phyloP scores from a whole-genome alignment of 2,888 invertebrate genomes.

The Anagyrus pseudococci region DNA sequence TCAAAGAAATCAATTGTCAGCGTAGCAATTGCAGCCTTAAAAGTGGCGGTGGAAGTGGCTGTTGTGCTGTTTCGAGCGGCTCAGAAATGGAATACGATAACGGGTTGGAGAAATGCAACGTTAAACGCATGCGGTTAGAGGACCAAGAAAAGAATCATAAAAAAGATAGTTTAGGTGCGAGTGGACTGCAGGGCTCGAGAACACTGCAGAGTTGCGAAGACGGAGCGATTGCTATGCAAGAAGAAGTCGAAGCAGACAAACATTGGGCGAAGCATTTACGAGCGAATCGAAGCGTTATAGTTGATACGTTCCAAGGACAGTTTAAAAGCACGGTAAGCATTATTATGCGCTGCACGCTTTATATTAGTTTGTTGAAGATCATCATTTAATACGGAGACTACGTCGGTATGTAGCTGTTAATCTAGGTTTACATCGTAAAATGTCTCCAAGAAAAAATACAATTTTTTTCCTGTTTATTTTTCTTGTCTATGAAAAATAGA shows the following conservation, averaged over 20 bases:
- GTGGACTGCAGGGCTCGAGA: slow-evolving; percentile 47
- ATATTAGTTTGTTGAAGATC: not conserved
- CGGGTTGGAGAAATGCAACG: slow-evolving; percentile 58
- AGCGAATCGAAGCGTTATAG: slow-evolving; percentile 68
- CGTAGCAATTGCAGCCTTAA: slow-evolving; percentile 51
- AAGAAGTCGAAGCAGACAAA: slow-evolving; percentile 63
- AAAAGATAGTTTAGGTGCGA: slow-evolving; percentile 47
- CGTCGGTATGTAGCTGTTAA: slow-evolving; percentile 38
- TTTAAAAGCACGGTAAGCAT: slow-evolving; percentile 69
- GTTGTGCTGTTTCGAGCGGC: slow-evolving; percentile 44
- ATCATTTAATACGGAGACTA: slow-evolving; percentile 21
- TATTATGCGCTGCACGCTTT: not conserved
- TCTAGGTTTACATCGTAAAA: slow-evolving; percentile 34
- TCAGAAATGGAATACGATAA: slow-evolving; percentile 55
- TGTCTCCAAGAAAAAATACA: slow-evolving; percentile 35
- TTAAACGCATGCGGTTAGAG: slow-evolving; percentile 60
- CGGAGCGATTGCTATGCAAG: slow-evolving; percentile 53
- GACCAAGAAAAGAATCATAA: slow-evolving; percentile 59
- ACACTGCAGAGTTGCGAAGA: slow-evolving; percentile 50
- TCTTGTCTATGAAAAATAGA: slow-evolving; percentile 32
- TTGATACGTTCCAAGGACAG: slow-evolving; percentile 71
- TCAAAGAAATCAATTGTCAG: slow-evolving; percentile 64
- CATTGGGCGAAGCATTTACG: slow-evolving; percentile 67
- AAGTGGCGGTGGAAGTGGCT: slow-evolving; percentile 33
- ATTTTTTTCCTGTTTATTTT: slow-evolving; percentile 39